Evolutionary conservation across 1,140 invertebrate genomes (phyloP), one percentile per base, ranked within the genome.

Genomic region (Trissolcus basalis): DNA sequence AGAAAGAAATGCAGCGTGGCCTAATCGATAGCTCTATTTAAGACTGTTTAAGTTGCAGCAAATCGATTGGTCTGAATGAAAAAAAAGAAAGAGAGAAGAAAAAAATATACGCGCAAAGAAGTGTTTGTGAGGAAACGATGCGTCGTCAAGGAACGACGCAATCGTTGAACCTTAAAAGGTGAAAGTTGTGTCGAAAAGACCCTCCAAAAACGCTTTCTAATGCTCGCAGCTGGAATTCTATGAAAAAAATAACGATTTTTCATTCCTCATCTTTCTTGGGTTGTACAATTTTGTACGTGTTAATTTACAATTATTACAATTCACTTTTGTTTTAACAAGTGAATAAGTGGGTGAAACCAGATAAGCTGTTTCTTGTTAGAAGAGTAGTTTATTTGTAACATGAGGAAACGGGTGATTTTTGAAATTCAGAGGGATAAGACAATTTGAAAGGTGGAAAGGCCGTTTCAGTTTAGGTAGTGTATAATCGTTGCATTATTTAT

Each of bases 171-270:
- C 63, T 67, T 50, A 56, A 56, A 56, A 58, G 44, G 54, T 59
- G 64, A 68, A 68, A 58, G 64, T 68, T 14, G 41, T 51, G 16
- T 56, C 47, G 45, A 50, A 68, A 68, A 49, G 53, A 47, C 48
- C 53, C 44, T 9, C 19, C 13, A 27, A 58, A 67, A 56, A 67
- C 54, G 27, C 63, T 67, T 67, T 67, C 63, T 67, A 67, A 67
- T 58, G 32, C 35, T 27, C 32, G 9, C 9, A 27, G 12, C 16
- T 58, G 47, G 63, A 67, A 67, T 50, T 56, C 19, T 27, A 27
- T 1, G 19, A 27, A 27, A 1, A 27, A 27, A 27, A 6, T 27
- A 27, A 27, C 6, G 19, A 27, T 27, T 27, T 27, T 27, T 27
- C 19, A 27, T 27, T 27, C 6, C 19, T 6, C 19, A 27, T 27